Percentiles rank a stretch among this genome's conserved stretches.
These are phyloP conservation scores for Sebastes flavidus DNA, from an alignment of 2,797 vertebrate species.

Conservation along the genomic window DNA sequence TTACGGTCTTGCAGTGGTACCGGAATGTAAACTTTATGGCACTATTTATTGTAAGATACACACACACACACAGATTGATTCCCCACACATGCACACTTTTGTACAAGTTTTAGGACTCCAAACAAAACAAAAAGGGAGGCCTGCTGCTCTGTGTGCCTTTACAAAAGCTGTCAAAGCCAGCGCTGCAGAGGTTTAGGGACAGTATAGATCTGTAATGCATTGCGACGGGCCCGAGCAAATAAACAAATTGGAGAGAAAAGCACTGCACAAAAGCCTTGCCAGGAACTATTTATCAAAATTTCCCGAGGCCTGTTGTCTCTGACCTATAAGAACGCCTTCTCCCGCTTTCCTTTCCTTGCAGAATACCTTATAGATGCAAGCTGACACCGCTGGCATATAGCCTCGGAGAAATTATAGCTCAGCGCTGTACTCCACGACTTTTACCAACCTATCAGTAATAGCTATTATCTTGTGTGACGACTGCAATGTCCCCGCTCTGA, in stretches of 20 bases:
- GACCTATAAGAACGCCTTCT: constrained; percentile 56
- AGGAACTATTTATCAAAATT: constrained; percentile 66
- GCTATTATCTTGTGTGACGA: constrained; percentile 65
- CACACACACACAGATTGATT: constrained; percentile 13
- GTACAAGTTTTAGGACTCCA: not conserved
- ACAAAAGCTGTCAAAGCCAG: constrained; percentile 50
- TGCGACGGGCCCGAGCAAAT: constrained; percentile 46
- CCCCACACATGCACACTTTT: not conserved
- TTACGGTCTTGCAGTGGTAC: constrained; percentile 42
- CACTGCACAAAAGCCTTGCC: constrained; percentile 51
- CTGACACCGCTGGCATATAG: constrained; percentile 65
- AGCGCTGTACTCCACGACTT: constrained; percentile 42
- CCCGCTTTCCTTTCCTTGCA: not conserved
- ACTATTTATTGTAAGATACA: constrained; percentile 40
- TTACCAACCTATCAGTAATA: constrained; percentile 67
- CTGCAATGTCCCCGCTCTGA: constrained; percentile 54
- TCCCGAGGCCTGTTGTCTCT: constrained; percentile 48
- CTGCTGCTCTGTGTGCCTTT: constrained; percentile 17
- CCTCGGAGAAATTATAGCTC: constrained; percentile 59
- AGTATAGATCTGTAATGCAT: constrained; percentile 60
- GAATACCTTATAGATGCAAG: constrained; percentile 54
- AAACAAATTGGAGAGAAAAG: constrained; percentile 65
- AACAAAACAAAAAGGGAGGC: constrained; percentile 1
- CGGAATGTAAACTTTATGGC: constrained; percentile 57
- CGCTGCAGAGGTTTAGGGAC: constrained; percentile 42